These are phyloP conservation scores for Micrasema longulum DNA, from an alignment of 1,140 invertebrate genomes.

Conservation along the genomic window DNA sequence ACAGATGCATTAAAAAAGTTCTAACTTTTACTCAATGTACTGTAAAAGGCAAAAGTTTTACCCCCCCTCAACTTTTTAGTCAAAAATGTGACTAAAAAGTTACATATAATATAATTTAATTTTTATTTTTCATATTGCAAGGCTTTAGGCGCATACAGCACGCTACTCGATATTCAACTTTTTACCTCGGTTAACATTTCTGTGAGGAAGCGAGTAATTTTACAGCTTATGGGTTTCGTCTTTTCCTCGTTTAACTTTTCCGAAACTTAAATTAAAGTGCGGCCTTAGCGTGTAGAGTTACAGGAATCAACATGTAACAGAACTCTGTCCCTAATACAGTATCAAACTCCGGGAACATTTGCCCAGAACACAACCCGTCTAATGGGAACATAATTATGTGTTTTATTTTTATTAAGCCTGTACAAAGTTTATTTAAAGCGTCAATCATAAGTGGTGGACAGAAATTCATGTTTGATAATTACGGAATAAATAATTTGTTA, in stretches of 20 bases:
- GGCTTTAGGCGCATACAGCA: too few species aligned
- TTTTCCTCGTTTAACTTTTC: constrained; percentile 42
- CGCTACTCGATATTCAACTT: constrained; percentile 40
- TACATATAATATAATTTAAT: too few species aligned
- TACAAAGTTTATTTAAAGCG: background rate
- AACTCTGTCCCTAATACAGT: constrained; percentile 1
- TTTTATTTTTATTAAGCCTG: constrained; percentile 5
- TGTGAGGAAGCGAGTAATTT: constrained; percentile 48
- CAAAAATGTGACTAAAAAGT: too few species aligned
- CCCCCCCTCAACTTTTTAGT: too few species aligned
- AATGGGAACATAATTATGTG: constrained; percentile 36
- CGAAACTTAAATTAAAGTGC: constrained; percentile 52
- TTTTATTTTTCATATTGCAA: too few species aligned
- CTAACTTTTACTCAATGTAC: too few species aligned
- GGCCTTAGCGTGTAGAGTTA: constrained; percentile 30
- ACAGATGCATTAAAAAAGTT: too few species aligned
- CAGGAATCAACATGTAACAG: constrained; percentile 15
- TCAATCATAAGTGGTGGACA: constrained; percentile 13
- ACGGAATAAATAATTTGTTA: too few species aligned
- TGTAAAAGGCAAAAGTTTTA: too few species aligned
- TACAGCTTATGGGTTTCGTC: constrained; percentile 48
- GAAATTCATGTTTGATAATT: too few species aligned
- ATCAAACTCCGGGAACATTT: constrained; percentile 19
- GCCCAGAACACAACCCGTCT: constrained; percentile 2
- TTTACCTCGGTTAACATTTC: constrained; percentile 45